These are phyloP conservation scores for Sciurus carolinensis DNA, from an alignment of 2,797 vertebrate genomes.

Conservation along the genomic window DNA sequence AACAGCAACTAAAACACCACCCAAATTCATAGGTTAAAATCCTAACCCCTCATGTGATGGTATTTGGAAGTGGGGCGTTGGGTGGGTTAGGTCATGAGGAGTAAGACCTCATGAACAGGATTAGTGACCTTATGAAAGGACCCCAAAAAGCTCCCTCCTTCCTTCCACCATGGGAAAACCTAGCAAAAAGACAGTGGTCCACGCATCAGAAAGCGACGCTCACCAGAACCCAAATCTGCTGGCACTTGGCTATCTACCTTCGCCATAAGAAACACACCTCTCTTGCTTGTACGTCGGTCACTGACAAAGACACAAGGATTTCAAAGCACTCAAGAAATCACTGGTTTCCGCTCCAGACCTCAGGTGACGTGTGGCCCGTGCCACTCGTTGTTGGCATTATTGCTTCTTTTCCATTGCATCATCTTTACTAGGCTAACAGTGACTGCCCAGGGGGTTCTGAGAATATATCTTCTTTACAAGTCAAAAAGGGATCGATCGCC, in stretches of 20 bases:
- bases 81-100: neutral
- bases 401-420: neutral
- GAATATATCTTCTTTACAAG: neutral
- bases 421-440: neutral
- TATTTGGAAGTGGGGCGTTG: neutral
- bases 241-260: neutral
- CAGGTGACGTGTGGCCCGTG: neutral
- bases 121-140: neutral
- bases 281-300: neutral
- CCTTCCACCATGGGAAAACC: neutral
- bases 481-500: neutral
- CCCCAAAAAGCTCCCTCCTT: neutral
- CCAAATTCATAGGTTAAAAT: neutral
- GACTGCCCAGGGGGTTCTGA: neutral
- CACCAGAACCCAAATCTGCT: neutral
- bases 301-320: neutral
- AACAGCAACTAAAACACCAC: no score
- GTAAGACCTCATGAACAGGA: neutral
- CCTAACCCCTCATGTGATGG: neutral
- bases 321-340: slow-evolving; percentile 1
- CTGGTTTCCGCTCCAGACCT: neutral
- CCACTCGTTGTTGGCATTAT: neutral
- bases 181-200: neutral
- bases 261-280: neutral
- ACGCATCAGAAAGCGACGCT: neutral